These are phyloP conservation scores for Drosophila busckii DNA, from an alignment of 1,140 invertebrate genomes.

Conservation along the genomic window DNA sequence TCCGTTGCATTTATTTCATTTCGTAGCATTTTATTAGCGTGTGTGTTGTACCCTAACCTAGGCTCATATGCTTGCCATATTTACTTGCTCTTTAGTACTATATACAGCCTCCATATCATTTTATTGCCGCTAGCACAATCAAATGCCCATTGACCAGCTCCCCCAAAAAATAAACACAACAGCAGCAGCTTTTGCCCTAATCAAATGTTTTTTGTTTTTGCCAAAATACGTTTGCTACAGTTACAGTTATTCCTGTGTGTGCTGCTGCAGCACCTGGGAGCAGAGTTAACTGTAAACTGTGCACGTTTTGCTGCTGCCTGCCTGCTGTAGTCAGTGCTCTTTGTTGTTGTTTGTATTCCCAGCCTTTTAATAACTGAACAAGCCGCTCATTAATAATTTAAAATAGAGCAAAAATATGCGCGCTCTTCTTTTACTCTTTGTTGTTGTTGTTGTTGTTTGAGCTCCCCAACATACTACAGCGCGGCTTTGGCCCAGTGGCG, in stretches of 20 bases:
- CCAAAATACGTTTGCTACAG: slow-evolving; percentile 31
- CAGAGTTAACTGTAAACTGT: slow-evolving; percentile 2
- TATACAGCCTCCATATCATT: slow-evolving; percentile 31
- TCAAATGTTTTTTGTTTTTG: slow-evolving; percentile 44
- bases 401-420: slow-evolving; percentile 71
- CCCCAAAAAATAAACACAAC: slow-evolving; percentile 13
- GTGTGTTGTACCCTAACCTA: slow-evolving; percentile 8
- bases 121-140: slow-evolving; percentile 29
- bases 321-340: slow-evolving; percentile 10
- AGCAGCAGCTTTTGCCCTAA: slow-evolving; percentile 46
- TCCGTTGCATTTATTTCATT: too few species aligned
- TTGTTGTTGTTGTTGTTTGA: neutral
- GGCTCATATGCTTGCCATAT: slow-evolving; percentile 1
- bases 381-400: slow-evolving; percentile 76
- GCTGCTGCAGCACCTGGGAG: slow-evolving; percentile 8
- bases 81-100: slow-evolving; percentile 27
- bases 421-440: slow-evolving; percentile 25
- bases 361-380: slow-evolving; percentile 77
- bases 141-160: slow-evolving; percentile 18
- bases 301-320: slow-evolving; percentile 14
- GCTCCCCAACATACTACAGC: slow-evolving; percentile 3
- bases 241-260: neutral
- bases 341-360: slow-evolving; percentile 50
- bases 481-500: slow-evolving; percentile 31
- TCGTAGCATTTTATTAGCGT: too few species aligned